These are phyloP conservation scores for Cavia porcellus DNA, from an alignment of 2,113 vertebrate genomes.

Conservation along the genomic window DNA sequence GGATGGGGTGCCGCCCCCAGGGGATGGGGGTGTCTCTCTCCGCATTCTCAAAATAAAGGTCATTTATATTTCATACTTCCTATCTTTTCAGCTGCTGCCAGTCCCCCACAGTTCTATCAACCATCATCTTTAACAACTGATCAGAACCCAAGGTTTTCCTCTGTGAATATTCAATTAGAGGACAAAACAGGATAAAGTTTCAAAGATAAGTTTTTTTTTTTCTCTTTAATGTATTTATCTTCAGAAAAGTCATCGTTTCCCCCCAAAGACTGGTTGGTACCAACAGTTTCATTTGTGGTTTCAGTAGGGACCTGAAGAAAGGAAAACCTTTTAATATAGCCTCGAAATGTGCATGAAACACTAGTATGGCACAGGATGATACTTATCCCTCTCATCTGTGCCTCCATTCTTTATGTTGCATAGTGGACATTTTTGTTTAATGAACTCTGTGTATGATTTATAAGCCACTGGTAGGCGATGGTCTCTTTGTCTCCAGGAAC, in stretches of 20 bases:
- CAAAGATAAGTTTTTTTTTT: not conserved
- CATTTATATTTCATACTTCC: no score
- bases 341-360: not conserved
- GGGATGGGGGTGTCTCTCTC: no score
- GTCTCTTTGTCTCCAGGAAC: conserved; percentile 39
- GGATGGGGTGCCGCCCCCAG: no score
- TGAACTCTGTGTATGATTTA: not conserved
- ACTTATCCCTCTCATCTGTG: not conserved
- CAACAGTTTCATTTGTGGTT: conserved; percentile 21
- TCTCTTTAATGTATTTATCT: not conserved
- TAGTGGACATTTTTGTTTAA: not conserved
- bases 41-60: no score
- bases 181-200: conserved; percentile 32
- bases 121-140: not conserved
- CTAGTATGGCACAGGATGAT: not conserved
- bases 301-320: not conserved
- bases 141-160: not conserved
- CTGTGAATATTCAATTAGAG: not conserved
- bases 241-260: conserved; percentile 14
- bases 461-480: not conserved
- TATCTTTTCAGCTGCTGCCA: no score
- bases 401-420: not conserved
- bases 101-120: no score
- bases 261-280: conserved; percentile 15
- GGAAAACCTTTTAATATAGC: not conserved